These are phyloP conservation scores for Suricata suricatta DNA, from an alignment of 2,113 vertebrate genomes.

Conservation along the genomic window DNA sequence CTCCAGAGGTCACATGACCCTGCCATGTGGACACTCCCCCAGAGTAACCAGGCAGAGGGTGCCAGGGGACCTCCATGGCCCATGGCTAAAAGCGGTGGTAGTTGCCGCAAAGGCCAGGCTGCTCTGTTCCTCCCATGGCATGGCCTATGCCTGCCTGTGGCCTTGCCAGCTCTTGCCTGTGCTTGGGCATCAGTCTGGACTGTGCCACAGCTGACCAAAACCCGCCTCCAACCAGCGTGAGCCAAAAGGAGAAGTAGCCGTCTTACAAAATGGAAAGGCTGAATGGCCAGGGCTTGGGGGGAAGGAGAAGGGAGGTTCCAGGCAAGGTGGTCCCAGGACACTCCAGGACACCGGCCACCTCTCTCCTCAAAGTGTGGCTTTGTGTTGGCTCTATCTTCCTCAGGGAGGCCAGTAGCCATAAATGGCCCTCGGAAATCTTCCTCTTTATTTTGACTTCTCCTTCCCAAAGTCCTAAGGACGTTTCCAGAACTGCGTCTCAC, in stretches of 20 bases:
- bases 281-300: neutral
- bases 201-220: neutral
- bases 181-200: neutral
- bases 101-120: neutral
- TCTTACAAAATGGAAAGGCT: neutral
- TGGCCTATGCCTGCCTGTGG: rapidly evolving
- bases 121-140: neutral
- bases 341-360: neutral
- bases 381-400: neutral
- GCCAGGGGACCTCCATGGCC: neutral
- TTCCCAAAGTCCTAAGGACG: neutral
- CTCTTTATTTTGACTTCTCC: neutral
- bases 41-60: neutral
- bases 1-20: neutral
- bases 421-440: neutral
- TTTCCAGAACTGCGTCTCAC: neutral
- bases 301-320: too few relatives aligned
- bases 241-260: constrained; percentile 4
- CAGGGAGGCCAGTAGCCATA: neutral
- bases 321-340: neutral
- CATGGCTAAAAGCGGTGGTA: neutral
- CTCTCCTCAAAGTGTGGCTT: neutral
- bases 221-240: neutral
- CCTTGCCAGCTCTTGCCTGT: neutral
- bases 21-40: neutral